phyloP scores from a whole-genome alignment of 1,140 invertebrate species.

The Habropoda laboriosa region DNA sequence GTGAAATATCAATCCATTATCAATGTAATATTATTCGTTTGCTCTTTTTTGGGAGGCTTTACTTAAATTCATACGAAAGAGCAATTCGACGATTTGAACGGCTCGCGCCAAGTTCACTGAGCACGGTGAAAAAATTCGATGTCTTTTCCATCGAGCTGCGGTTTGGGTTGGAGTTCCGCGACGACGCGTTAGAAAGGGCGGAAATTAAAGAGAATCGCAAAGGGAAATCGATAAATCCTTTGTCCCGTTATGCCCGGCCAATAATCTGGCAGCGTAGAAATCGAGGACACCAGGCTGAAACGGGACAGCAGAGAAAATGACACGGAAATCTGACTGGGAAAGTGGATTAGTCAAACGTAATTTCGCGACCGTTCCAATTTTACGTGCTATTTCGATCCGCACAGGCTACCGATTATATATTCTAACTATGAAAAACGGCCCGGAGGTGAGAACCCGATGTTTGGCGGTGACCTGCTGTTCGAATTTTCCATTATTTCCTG shows the following conservation, averaged over 20 bases:
- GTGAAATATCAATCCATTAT: too few species aligned
- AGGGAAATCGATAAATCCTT: slow-evolving; percentile 17
- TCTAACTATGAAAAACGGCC: too few species aligned
- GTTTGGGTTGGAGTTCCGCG: too few species aligned
- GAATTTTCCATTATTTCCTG: too few species aligned
- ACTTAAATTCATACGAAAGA: not conserved
- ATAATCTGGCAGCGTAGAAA: not conserved
- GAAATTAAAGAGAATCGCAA: slow-evolving; percentile 22
- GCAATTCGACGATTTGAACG: not conserved
- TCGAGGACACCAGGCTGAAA: not conserved
- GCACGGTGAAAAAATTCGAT: not conserved
- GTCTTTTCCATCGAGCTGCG: not conserved
- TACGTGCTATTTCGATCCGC: not conserved
- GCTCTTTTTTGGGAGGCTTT: too few species aligned
- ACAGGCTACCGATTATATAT: not conserved
- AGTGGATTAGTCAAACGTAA: slow-evolving; percentile 18
- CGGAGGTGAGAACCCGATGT: too few species aligned
- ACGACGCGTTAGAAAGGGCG: not conserved
- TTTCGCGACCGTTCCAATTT: not conserved
- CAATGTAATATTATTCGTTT: too few species aligned
- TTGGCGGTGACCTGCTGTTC: too few species aligned
- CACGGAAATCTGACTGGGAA: not conserved
- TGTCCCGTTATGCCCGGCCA: not conserved
- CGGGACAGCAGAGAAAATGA: not conserved
- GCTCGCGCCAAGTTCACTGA: not conserved